Evolutionary conservation across 1,140 invertebrate genomes (phyloP), one percentile per base, ranked within the genome.

Genomic region (Holotrichia oblita): DNA sequence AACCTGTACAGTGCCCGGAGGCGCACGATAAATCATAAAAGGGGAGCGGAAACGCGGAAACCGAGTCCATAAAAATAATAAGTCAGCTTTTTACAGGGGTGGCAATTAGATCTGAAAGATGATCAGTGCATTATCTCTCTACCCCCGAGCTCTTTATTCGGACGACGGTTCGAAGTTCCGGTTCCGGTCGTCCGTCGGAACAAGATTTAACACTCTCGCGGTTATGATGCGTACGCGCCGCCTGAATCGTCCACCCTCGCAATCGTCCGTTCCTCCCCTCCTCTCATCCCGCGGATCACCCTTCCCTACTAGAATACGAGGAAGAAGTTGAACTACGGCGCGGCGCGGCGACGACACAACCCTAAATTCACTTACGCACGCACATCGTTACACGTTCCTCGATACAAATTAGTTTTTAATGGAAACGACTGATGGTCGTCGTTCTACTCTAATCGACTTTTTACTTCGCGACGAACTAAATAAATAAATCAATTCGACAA

Each of bases 131-230:
- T 80, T 80, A 77, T 80, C 69, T 69, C 10, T 64, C 78, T 22
- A 44, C 42, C 17, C 72, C 78, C 74, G 55, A 40, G 83, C 84
- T 83, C 84, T 85, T 85, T 85, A 84, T 84, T 82, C 83, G 82
- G 82, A 81, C 84, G 83, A 84, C 84, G 83, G 81, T 81, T 79
- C 81, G 80, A 85, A 85, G 83, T 84, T 85, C 84, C 84, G 78
- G 83, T 84, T 85, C 84, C 84, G 83, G 83, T 83, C 84, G 83
- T 72, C 81, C 81, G 83, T 81, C 84, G 83, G 83, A 85, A 85
- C 84, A 85, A 84, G 83, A 84, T 79, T 85, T 84, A 84, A 84
- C 84, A 85, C 84, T 85, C 83, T 83, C 78, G 78, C 76, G 80
- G 42, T 83, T 84, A 85, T 85, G 83, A 85, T 83, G 82, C 78